Percentiles rank a stretch among this genome's conserved stretches.
These are phyloP conservation scores for Mayetiola destructor DNA, from an alignment of 2,888 invertebrate genomes.

Conservation along the genomic window DNA sequence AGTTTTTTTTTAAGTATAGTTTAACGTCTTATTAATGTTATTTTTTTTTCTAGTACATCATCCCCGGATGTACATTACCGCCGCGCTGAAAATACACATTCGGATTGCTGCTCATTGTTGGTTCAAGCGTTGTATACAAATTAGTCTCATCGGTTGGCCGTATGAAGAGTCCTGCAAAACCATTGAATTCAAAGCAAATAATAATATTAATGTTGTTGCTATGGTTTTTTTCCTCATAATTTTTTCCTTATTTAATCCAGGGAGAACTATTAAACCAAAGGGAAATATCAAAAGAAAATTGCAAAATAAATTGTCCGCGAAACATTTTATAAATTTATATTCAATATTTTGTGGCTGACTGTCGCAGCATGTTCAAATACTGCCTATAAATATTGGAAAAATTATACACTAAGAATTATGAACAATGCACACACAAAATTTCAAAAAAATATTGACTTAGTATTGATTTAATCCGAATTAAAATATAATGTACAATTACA, in stretches of 20 bases:
- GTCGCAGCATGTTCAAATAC: background rate
- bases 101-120: slow-evolving; percentile 76
- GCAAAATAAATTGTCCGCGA: too few relatives aligned
- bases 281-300: too few relatives aligned
- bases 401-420: too few relatives aligned
- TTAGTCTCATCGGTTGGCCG: slow-evolving; percentile 67
- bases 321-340: background rate
- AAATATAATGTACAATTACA: too few relatives aligned
- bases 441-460: too few relatives aligned
- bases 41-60: slow-evolving; percentile 57
- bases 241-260: too few relatives aligned
- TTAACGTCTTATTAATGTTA: background rate
- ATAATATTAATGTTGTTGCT: too few relatives aligned
- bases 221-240: too few relatives aligned
- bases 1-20: background rate
- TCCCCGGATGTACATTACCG: slow-evolving; percentile 69
- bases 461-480: too few relatives aligned
- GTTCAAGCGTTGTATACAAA: slow-evolving; percentile 71
- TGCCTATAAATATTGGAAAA: background rate
- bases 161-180: slow-evolving; percentile 58
- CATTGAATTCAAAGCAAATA: background rate
- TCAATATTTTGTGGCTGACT: background rate
- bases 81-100: slow-evolving; percentile 81
- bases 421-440: too few relatives aligned
- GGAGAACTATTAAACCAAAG: too few relatives aligned